A percentile compares a stretch with the other conserved stretches of the same genome.
These are phyloP conservation scores for Microchrysa polita DNA, from an alignment of 2,888 invertebrate genomes.

Conservation along the genomic window DNA sequence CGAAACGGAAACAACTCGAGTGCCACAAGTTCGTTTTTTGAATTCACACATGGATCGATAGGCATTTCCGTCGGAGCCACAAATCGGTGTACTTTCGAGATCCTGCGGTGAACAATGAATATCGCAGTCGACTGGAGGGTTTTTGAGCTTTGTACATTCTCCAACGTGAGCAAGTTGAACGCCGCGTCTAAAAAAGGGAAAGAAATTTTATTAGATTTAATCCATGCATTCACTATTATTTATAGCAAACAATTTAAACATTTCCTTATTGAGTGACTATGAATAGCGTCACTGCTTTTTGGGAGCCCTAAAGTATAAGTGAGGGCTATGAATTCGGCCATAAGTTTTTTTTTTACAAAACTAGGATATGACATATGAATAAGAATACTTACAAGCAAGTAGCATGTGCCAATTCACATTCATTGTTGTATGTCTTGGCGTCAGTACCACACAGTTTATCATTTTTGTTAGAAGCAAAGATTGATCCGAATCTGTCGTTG, in stretches of 20 bases:
- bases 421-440: constrained; percentile 83
- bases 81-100: constrained; percentile 76
- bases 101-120: constrained; percentile 69
- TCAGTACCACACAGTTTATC: constrained; percentile 92
- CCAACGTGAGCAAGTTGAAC: constrained; percentile 90
- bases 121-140: constrained; percentile 67
- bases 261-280: too few species aligned
- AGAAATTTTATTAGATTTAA: too few species aligned
- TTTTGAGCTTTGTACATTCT: constrained; percentile 77
- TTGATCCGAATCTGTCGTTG: constrained; percentile 63
- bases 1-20: constrained; percentile 84
- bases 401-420: constrained; percentile 83
- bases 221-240: too few species aligned
- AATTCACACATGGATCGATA: constrained; percentile 89
- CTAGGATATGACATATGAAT: too few species aligned
- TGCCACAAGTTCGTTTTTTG: constrained; percentile 82
- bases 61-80: constrained; percentile 90
- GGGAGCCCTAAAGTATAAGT: too few species aligned
- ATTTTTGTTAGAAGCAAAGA: constrained; percentile 68
- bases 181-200: constrained; percentile 71
- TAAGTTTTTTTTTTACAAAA: too few species aligned
- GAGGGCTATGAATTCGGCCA: too few species aligned
- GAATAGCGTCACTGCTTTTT: too few species aligned
- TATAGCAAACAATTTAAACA: too few species aligned
- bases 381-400: constrained; percentile 78